phyloP scores from a whole-genome alignment of 2,888 invertebrate genomes.

The Drosophila meridionalis region DNA sequence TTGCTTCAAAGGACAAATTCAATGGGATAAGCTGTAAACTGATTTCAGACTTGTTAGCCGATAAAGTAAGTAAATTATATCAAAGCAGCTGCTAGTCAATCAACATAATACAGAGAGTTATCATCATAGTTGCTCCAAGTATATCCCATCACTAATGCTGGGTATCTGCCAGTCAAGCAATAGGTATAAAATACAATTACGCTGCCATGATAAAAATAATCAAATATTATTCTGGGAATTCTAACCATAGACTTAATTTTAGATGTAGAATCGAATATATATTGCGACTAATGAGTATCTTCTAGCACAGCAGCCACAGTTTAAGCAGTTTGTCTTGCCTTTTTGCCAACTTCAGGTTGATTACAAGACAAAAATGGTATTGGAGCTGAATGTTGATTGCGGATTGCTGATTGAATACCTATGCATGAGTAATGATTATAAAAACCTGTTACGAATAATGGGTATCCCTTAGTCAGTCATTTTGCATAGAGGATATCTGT shows the following conservation, averaged over 20 bases:
- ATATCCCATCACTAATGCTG: not conserved
- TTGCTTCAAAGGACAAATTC: not conserved
- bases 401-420: not conserved
- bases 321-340: not conserved
- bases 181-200: not conserved
- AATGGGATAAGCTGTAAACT: not conserved
- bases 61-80: not conserved
- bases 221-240: not conserved
- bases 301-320: not conserved
- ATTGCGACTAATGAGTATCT: not conserved
- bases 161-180: conserved; percentile 3
- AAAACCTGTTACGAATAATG: not conserved
- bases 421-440: not conserved
- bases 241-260: no score
- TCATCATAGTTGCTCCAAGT: no score
- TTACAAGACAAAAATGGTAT: conserved; percentile 44
- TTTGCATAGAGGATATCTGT: not conserved
- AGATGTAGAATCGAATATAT: not conserved
- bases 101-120: not conserved
- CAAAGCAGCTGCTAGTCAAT: not conserved
- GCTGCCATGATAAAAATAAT: no score
- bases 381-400: not conserved
- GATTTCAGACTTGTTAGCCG: not conserved
- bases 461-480: not conserved
- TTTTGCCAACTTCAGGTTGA: conserved; percentile 23